Evolutionary conservation across 1,140 invertebrate genomes (phyloP).

Genomic region (Aleiodes sp.): DNA sequence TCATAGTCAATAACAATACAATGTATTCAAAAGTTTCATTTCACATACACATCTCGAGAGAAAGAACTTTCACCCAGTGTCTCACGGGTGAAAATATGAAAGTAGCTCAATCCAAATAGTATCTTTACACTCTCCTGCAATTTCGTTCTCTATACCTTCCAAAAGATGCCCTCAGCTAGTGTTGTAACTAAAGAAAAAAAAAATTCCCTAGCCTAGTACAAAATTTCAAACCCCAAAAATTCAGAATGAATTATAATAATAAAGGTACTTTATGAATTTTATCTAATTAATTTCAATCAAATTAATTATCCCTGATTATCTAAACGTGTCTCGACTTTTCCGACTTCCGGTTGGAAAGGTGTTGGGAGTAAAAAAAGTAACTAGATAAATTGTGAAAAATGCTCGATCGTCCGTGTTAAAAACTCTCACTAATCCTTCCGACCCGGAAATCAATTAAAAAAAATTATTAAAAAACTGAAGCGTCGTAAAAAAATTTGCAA

Average conservation of each 20-base stretch:
- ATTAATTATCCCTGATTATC: neutral
- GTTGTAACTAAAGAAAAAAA: too few species aligned
- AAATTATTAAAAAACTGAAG: too few species aligned
- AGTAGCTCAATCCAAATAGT: constrained; percentile 57
- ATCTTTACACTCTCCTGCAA: constrained; percentile 48
- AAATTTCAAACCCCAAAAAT: neutral
- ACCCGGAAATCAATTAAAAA: neutral
- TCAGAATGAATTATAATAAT: too few species aligned
- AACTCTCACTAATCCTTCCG: neutral
- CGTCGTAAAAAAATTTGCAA: too few species aligned
- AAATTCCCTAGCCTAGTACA: neutral
- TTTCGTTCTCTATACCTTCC: constrained; percentile 43
- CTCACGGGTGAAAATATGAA: constrained; percentile 66
- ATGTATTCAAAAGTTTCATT: too few species aligned
- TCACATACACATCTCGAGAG: constrained; percentile 49
- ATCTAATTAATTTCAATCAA: neutral
- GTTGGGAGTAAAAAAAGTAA: neutral
- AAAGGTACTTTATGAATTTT: too few species aligned
- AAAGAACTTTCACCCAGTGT: constrained; percentile 60
- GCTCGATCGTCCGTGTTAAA: neutral
- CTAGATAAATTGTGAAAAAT: neutral
- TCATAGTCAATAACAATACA: too few species aligned
- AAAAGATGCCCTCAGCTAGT: too few species aligned
- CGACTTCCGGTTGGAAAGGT: constrained; percentile 13
- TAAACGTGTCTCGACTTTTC: neutral